A percentile compares a stretch with the other conserved stretches of the same genome.
phyloP scores from a whole-genome alignment of 2,797 vertebrate species.

The Odontamblyopus rebecca region DNA sequence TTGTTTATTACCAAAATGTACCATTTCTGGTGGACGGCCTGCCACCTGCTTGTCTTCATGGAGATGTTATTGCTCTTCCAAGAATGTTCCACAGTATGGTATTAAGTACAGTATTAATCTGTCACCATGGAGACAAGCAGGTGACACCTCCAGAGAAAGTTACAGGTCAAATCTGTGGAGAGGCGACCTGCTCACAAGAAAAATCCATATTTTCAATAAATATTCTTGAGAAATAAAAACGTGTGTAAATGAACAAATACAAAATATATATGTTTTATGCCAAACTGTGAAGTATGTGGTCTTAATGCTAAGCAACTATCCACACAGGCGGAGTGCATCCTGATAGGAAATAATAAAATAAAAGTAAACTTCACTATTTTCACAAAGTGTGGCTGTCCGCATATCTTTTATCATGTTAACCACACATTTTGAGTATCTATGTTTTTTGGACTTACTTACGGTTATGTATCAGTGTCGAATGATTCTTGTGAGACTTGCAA shows the following conservation, averaged over 20 bases:
- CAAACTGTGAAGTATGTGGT: neutral
- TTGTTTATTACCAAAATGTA: neutral
- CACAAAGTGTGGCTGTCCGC: too few species aligned
- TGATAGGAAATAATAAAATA: too few species aligned
- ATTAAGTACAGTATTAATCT: too few species aligned
- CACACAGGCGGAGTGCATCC: too few species aligned
- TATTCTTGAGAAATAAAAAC: neutral
- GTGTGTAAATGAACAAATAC: neutral
- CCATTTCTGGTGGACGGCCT: neutral
- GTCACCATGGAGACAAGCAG: neutral
- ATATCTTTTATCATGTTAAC: too few species aligned
- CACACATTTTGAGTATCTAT: constrained; percentile 22
- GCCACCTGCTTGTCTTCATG: neutral
- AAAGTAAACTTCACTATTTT: too few species aligned
- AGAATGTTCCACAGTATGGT: neutral
- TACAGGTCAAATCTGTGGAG: too few species aligned
- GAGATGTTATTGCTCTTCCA: neutral
- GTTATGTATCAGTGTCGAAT: constrained; percentile 48
- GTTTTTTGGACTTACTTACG: constrained; percentile 49
- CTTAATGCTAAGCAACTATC: neutral
- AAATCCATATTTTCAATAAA: too few species aligned
- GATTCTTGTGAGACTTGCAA: constrained; percentile 70
- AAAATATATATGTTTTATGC: neutral
- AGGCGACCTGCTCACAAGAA: too few species aligned
- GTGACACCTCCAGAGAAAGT: too few species aligned